A percentile compares a stretch with the other conserved stretches of the same genome.
Evolutionary conservation across 2,113 vertebrate genomes (phyloP).

Genomic region (Eira barbara): DNA sequence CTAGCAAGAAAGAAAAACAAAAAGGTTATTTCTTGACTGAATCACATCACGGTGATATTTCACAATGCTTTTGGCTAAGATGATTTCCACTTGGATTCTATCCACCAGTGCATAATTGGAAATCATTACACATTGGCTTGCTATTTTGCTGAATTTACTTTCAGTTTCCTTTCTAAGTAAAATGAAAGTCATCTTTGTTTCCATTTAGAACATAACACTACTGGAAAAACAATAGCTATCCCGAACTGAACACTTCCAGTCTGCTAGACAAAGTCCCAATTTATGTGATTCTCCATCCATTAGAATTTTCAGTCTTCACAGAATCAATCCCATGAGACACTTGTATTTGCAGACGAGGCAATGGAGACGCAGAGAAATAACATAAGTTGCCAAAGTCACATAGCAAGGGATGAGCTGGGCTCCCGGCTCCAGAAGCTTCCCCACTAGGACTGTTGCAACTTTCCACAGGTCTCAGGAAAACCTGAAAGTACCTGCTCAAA

Average conservation of each 20-base stretch:
- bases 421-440: neutral
- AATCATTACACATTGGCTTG: neutral
- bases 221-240: neutral
- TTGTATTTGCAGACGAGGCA: neutral
- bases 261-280: neutral
- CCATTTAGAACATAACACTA: neutral
- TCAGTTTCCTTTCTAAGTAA: neutral
- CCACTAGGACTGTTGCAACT: neutral
- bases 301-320: neutral
- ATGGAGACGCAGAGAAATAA: neutral
- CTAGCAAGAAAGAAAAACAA: neutral
- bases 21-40: too few relatives aligned
- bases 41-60: neutral
- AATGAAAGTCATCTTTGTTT: neutral
- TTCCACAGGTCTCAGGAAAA: neutral
- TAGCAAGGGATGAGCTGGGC: neutral
- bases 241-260: rapidly evolving
- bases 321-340: neutral
- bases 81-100: neutral
- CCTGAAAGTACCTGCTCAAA: neutral
- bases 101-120: rapidly evolving
- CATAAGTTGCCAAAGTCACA: rapidly evolving
- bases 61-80: neutral
- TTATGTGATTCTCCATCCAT: neutral
- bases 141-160: neutral